Evolutionary conservation across 2,797 vertebrate species (phyloP).

Genomic region (Paramormyrops hopkinsi): DNA sequence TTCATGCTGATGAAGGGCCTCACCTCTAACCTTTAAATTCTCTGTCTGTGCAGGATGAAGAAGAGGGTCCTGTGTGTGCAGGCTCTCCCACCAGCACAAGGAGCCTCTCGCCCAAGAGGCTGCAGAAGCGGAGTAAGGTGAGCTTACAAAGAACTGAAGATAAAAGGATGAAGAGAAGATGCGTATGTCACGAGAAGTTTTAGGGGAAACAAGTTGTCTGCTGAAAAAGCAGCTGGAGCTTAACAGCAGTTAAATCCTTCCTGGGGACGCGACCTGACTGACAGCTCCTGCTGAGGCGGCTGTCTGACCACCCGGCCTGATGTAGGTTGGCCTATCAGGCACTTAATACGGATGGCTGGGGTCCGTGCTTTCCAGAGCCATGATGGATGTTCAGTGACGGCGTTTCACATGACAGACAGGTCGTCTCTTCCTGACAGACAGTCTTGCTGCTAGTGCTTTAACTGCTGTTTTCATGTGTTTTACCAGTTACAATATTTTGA

Average conservation of each 20-base stretch:
- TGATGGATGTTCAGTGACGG: constrained; percentile 7
- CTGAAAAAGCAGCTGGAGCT: constrained; percentile 25
- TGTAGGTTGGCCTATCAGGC: constrained; percentile 26
- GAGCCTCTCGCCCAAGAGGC: constrained; percentile 70
- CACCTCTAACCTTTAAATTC: background rate
- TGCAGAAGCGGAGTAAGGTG: constrained; percentile 66
- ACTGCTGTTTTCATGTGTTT: background rate
- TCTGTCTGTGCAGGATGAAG: constrained; percentile 70
- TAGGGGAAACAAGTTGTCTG: background rate
- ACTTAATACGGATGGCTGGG: constrained; percentile 25
- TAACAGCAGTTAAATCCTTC: background rate
- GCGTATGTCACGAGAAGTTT: constrained; percentile 16
- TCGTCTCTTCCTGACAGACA: background rate
- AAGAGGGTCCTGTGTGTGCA: constrained; percentile 58
- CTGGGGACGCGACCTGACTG: constrained; percentile 28
- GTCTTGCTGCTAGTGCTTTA: background rate
- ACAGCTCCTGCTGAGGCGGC: constrained; percentile 28
- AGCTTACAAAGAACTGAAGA: constrained; percentile 27
- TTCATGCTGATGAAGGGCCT: background rate
- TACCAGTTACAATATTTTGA: background rate
- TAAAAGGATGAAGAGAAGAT: constrained; percentile 30
- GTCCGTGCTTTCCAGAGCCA: constrained; percentile 26
- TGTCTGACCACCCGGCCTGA: constrained; percentile 9
- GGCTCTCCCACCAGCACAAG: constrained; percentile 74
- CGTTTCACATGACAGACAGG: background rate